phyloP scores from a whole-genome alignment of 2,113 vertebrate species.

The Brachypodius melanocephalos region DNA sequence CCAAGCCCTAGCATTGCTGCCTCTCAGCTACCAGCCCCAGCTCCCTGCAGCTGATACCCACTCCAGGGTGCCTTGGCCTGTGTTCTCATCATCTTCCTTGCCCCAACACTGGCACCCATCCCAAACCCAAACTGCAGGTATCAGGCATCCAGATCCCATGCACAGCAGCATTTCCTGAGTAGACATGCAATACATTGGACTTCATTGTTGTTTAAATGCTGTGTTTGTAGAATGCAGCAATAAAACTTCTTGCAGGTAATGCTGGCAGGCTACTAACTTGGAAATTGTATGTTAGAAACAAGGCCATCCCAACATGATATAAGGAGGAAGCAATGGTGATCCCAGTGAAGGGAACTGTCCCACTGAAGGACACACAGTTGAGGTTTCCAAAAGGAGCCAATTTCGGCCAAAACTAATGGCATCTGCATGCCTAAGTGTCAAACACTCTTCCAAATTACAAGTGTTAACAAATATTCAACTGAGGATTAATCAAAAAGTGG shows the following conservation, averaged over 20 bases:
- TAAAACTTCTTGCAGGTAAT: background rate
- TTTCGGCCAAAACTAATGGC: background rate
- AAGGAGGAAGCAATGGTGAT: background rate
- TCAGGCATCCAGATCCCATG: accelerated
- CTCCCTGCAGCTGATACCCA: background rate
- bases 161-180: background rate
- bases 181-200: background rate
- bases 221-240: background rate
- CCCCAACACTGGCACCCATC: background rate
- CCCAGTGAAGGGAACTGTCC: background rate
- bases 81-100: accelerated
- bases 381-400: background rate
- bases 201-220: background rate
- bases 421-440: background rate
- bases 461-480: background rate
- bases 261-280: background rate
- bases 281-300: background rate
- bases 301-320: accelerated
- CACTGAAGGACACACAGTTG: background rate
- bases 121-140: background rate
- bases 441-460: background rate
- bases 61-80: accelerated
- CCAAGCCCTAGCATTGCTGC: background rate
- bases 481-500: background rate
- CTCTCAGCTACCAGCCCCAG: background rate